These are phyloP conservation scores for Gonioctena quinquepunctata DNA, from an alignment of 1,140 invertebrate species.

Conservation along the genomic window DNA sequence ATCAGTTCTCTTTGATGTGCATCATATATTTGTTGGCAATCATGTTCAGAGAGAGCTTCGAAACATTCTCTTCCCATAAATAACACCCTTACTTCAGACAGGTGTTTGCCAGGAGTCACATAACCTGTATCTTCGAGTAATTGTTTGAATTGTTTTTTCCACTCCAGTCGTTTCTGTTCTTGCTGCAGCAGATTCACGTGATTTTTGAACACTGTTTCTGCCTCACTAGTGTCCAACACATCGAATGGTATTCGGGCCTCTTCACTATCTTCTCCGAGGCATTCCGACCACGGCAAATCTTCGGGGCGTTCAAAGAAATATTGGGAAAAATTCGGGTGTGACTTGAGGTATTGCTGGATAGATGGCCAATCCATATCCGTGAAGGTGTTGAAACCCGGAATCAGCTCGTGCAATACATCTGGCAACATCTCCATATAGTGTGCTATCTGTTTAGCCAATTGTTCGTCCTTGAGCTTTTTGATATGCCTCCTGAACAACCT, in stretches of 20 bases:
- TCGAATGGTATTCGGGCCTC: conserved; percentile 86
- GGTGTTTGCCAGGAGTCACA: conserved; percentile 89
- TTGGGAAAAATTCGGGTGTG: conserved; percentile 86
- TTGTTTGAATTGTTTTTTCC: conserved; percentile 92
- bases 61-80: conserved; percentile 96
- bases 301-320: conserved; percentile 87
- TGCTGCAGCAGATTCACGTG: conserved; percentile 89
- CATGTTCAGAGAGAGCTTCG: conserved; percentile 85
- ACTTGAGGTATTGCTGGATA: conserved; percentile 79
- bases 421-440: conserved; percentile 82
- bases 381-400: conserved; percentile 77
- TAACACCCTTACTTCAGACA: conserved; percentile 89
- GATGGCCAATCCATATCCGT: conserved; percentile 85
- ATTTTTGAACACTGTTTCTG: conserved; percentile 88
- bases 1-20: conserved; percentile 92
- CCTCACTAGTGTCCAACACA: conserved; percentile 86
- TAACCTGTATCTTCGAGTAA: conserved; percentile 92
- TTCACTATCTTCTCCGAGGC: conserved; percentile 68
- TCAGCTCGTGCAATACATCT: conserved; percentile 77
- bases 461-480: conserved; percentile 84
- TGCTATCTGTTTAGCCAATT: conserved; percentile 78
- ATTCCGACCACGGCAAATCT: conserved; percentile 79
- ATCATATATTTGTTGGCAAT: conserved; percentile 93
- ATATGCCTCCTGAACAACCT: conserved; percentile 80
- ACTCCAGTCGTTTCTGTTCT: conserved; percentile 88